phyloP scores from a whole-genome alignment of 1,140 invertebrate genomes.

The Ceratosolen solmsi region DNA sequence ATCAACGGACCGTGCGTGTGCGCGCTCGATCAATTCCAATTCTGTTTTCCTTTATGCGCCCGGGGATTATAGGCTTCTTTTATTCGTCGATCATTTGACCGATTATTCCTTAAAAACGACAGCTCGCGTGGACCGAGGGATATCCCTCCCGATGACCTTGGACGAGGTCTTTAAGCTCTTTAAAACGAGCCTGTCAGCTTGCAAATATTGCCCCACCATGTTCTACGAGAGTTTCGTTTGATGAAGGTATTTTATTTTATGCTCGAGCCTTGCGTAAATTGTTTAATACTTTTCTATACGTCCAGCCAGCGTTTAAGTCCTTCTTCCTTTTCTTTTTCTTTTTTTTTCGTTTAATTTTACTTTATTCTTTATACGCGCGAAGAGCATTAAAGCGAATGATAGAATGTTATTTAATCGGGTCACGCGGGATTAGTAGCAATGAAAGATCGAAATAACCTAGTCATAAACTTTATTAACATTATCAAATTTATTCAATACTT shows the following conservation, averaged over 20 bases:
- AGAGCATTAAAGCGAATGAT: not conserved
- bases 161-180: not conserved
- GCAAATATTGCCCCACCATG: too few relatives aligned
- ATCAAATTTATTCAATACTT: not conserved
- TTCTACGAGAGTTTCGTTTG: not conserved
- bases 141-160: not conserved
- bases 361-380: conserved; percentile 4
- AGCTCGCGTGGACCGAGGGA: not conserved
- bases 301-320: not conserved
- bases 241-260: not conserved
- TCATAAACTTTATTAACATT: conserved; percentile 19
- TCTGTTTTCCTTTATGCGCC: not conserved
- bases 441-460: conserved; percentile 1
- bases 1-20: not conserved
- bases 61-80: not conserved
- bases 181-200: not conserved
- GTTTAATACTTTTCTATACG: not conserved
- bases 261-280: not conserved
- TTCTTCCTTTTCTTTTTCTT: not conserved
- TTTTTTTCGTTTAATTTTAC: too few relatives aligned
- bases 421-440: not conserved
- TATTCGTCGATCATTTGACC: not conserved
- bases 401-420: conserved; percentile 4
- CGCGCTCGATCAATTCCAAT: not conserved
- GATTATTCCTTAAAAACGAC: not conserved